Base-by-base conservation (phyloP, 2,888 invertebrate species). In the Chloromyia formosa region DNA sequence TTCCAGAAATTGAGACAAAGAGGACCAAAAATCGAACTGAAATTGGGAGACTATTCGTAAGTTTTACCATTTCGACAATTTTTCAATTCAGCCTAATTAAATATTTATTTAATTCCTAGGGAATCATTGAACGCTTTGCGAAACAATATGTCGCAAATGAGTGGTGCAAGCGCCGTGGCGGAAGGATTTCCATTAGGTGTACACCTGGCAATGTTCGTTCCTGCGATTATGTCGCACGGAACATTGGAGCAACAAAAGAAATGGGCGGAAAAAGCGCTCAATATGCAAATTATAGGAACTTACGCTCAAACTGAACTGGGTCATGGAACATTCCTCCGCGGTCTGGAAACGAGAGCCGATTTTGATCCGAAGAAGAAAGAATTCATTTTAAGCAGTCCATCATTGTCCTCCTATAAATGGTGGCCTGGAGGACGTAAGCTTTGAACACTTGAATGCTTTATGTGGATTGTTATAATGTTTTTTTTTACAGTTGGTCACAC, bases 291-390 rank as follows among this genome's bases (percentile, higher is more conserved):
- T 75, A 90, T 97, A 79, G 97, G 97, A 74, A 96, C 97, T 22
- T 98, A 98, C 83, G 97, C 97, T 49, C 97, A 97, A 92, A 98
- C 97, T 0, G 97, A 98, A 86, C 86, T 98, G 73, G 97, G 97
- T 0, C 97, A 98, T 85, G 97, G 97, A 2, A 97, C 97, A 0
- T 96, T 96, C 83, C 90, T 98, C 75, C 90, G 96, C 79, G 96
- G 95, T 0, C 84, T 98, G 78, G 97, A 98, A 87, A 98, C 98
- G 0, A 94, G 94, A 0, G 95, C 97, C 1, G 95, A 94, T 0
- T 98, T 95, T 82, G 97, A 97, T 84, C 87, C 90, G 0, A 82
- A 83, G 2, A 93, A 91, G 0, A 88, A 95, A 82, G 94, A 97
- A 86, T 98, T 98, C 83, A 87, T 96, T 45, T 84, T 98, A 27